Evolutionary conservation across 2,113 vertebrate genomes (phyloP).

Genomic region (Prochilodus magdalenae): DNA sequence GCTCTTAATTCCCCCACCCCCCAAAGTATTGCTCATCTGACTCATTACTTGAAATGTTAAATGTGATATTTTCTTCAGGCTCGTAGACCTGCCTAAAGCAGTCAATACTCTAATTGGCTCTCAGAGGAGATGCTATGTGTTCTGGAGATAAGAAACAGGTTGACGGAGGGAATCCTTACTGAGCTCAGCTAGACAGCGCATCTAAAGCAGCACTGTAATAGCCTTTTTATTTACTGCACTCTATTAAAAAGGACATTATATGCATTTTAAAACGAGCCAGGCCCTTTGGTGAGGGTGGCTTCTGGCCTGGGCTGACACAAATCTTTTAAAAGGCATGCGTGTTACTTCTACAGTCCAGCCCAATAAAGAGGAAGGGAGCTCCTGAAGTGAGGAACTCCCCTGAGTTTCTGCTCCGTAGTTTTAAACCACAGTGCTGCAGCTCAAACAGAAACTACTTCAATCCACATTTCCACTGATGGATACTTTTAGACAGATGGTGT

Average conservation of each 20-base stretch:
- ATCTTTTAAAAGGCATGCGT: not conserved
- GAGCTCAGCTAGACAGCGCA: conserved; percentile 44
- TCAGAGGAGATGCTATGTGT: conserved; percentile 50
- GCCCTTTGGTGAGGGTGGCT: not conserved
- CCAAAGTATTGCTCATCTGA: not conserved
- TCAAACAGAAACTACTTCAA: no score
- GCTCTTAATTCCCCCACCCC: not conserved
- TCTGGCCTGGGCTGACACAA: conserved; percentile 26
- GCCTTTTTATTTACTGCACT: conserved; percentile 11
- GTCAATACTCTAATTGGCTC: conserved; percentile 61
- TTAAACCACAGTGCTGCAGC: no score
- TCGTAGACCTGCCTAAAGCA: conserved; percentile 41
- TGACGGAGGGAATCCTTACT: conserved; percentile 69
- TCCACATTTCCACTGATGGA: no score
- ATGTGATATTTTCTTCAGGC: conserved; percentile 4
- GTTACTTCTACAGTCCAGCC: not conserved
- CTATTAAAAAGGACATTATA: conserved; percentile 23
- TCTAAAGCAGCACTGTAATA: conserved; percentile 4
- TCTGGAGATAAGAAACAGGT: conserved; percentile 64
- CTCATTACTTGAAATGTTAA: conserved; percentile 9
- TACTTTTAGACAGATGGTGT: no score
- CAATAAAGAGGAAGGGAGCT: conserved; percentile 20
- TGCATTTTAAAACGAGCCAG: not conserved
- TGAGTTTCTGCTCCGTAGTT: no score
- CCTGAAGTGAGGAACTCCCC: not conserved